Base-by-base conservation (phyloP, 2,113 vertebrate species). In the Erythrocercus mccallii region DNA sequence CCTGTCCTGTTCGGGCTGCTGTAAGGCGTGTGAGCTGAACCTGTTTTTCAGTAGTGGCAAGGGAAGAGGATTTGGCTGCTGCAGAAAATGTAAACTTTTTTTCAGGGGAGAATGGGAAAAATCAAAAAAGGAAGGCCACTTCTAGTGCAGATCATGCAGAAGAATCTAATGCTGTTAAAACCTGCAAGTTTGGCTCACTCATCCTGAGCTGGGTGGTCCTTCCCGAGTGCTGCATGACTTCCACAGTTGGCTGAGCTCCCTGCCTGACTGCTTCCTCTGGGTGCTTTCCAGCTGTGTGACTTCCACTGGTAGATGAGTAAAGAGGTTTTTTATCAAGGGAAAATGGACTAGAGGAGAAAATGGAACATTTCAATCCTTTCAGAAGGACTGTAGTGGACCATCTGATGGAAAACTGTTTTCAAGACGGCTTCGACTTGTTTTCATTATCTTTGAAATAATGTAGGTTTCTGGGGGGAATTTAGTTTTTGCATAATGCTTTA, bases 161-260 rank as follows among this genome's bases (percentile, higher is more conserved):
- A 77, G 69, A 65, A 10, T 78, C 33, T 27, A 27, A 21, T 2
- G 0, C 47, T 5, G 1, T 57, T 57, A 66, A 76, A 54, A 11
- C 7, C 16, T 81, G n/a, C 64, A 53, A 40, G 54, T 27, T 1
- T 40, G 45, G n/a, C 23, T 72, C 7, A 9, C 1, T 19, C 15
- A 10, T 51, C 10, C 64, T 81, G 62, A 69, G 24, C 48, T 77
- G 27, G 22, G 5, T 58, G 30, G 14, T 64, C 17, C 21, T 72
- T 87, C 54, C 40, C 27, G 35, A 31, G 11, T 54, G 37, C 17
- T 54, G 5, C 6, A 5, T n/a, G 57, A 12, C 58, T 72, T 74
- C 6, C 33, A 15, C 23, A 9, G 7, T n/a, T 0, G 0, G 5
- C 17, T 64, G 62, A 54, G 28, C 54, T 92, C 69, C 33, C 14